Base-by-base conservation (phyloP, 2,113 vertebrate genomes). In the Raja brachyura region DNA sequence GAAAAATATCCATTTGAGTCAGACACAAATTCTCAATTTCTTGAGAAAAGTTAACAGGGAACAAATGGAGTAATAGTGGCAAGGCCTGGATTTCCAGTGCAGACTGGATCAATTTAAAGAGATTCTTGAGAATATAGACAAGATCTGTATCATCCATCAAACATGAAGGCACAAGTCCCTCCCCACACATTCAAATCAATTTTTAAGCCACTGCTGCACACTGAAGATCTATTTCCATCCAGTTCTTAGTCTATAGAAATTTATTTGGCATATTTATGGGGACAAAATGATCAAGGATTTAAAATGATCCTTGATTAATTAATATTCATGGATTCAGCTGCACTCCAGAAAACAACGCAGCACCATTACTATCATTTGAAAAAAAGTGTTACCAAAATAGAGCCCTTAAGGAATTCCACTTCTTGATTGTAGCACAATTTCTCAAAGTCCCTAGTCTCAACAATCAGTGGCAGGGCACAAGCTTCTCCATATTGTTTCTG, bases 1-100 rank as follows among this genome's bases (percentile, higher is more conserved):
- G 68, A 94, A 93, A 73, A 25, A 73, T 28, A 18, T 33, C 31
- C 22, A 81, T 48, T 85, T 28, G 39, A 70, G 76, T 18, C 83
- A 78, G 59, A 78, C 18, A 93, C 0, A 88, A 22, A 18, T 63
- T 88, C 61, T 88, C n/a, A 88, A 61, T 33, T 16, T 7, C 0
- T 86, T 18, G 61, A 59, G 25, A 86, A 14, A 59, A n/a, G 25
- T 61, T 28, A 56, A 14, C 56, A 61, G 9, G 61, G 83, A 85
- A n/a, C 81, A 81, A 5, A 5, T 79, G 77, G 33, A 79, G 77
- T 79, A 16, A 79, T 25, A 39, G 8, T 11, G 54, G 9, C 8
- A 59, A 85, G 48, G 13, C 56, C 56, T 0, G 16, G 56, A 31
- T 86, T 73, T 73, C 70, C 18, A 73, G 70, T 73, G 70, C 70